These are phyloP conservation scores for Ciona savignyi DNA, from an alignment of 23 tunicate species.

Conservation along the genomic window DNA sequence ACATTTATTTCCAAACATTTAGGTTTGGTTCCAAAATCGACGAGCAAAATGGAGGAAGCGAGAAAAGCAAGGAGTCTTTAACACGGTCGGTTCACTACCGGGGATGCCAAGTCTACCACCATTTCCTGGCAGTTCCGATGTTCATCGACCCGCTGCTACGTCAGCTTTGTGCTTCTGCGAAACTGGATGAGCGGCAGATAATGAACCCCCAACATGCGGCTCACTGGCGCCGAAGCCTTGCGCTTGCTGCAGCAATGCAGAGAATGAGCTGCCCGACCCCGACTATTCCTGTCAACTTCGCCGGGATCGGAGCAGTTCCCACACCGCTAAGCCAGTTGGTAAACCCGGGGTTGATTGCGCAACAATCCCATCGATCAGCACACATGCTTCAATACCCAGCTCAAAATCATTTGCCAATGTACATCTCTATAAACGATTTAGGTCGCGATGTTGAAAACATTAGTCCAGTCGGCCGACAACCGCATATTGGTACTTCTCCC, in stretches of 20 bases:
- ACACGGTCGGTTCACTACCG: conserved; percentile 15
- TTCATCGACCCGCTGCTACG: conserved; percentile 23
- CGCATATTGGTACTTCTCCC: too few species aligned
- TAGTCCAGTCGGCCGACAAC: too few species aligned
- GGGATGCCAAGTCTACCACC: conserved; percentile 20
- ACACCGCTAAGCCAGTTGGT: conserved; percentile 21
- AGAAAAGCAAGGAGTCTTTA: conserved; percentile 75
- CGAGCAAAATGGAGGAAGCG: conserved; percentile 99
- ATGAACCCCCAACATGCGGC: neutral
- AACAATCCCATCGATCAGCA: too few species aligned
- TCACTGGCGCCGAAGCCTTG: conserved; percentile 32
- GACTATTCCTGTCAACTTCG: conserved; percentile 8
- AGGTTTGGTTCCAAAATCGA: conserved; percentile 99
- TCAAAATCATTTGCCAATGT: too few species aligned
- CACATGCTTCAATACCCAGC: too few species aligned
- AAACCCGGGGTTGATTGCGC: too few species aligned
- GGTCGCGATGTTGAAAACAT: too few species aligned
- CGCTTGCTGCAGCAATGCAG: conserved; percentile 46
- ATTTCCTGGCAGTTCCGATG: conserved; percentile 11
- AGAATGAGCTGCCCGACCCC: conserved; percentile 11
- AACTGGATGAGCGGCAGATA: conserved; percentile 3
- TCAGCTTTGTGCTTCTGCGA: conserved; percentile 1
- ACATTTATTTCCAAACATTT: neutral
- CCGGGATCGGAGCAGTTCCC: conserved; percentile 16
- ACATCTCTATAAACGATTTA: too few species aligned